Conservation (phyloP, 2,888 invertebrate genomes). For the Chesias legatella region DNA sequence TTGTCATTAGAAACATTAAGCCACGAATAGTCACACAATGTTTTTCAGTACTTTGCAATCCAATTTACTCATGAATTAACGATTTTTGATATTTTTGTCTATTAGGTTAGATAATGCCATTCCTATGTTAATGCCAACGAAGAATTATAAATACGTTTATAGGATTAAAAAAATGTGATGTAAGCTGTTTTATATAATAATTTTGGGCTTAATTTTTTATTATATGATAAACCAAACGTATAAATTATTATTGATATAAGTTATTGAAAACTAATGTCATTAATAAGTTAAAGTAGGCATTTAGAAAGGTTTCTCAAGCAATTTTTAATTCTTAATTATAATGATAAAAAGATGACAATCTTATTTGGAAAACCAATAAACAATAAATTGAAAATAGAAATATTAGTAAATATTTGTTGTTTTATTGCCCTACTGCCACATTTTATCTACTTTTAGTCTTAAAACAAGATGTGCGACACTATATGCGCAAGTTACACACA, state of each 20-base stretch:
- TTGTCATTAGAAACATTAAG: no score
- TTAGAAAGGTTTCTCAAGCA: constrained; percentile 68
- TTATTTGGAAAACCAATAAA: constrained; percentile 76
- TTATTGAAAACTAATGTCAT: constrained; percentile 50
- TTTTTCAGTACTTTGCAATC: no score
- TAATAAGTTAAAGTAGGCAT: constrained; percentile 70
- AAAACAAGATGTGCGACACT: no score
- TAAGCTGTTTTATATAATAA: constrained; percentile 25
- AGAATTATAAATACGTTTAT: no score
- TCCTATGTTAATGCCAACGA: no score
- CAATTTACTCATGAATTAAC: no score
- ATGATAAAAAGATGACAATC: constrained; percentile 60
- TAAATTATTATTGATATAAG: constrained; percentile 34
- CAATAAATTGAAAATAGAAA: constrained; percentile 76
- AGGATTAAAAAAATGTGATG: constrained; percentile 29
- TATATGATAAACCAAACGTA: constrained; percentile 17
- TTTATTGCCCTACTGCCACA: constrained; percentile 20
- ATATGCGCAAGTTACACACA: no score
- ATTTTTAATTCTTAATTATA: constrained; percentile 68
- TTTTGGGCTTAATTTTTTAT: constrained; percentile 8
- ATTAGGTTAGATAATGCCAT: no score
- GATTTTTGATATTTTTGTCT: no score
- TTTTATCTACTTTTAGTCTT: no score
- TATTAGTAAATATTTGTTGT: constrained; percentile 62
- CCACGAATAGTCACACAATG: no score